These are phyloP conservation scores for Catharus fuscescens DNA, from an alignment of 2,113 vertebrate genomes.

Conservation along the genomic window DNA sequence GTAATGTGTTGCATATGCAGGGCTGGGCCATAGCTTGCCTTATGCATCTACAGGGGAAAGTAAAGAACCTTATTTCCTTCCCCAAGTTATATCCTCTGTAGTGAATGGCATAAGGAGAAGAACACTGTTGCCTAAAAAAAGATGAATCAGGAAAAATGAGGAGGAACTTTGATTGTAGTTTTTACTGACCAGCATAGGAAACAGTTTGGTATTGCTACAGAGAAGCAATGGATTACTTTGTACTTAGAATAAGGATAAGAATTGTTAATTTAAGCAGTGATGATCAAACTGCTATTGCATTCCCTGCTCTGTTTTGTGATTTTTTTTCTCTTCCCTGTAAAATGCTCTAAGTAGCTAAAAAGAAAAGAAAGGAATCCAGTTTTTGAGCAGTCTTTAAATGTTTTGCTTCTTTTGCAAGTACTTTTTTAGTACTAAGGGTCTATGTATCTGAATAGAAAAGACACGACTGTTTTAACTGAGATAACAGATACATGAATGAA, in stretches of 20 bases:
- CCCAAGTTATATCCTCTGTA: not conserved
- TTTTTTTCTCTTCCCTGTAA: not conserved
- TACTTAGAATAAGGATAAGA: not conserved
- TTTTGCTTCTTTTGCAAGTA: not conserved
- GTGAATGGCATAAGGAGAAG: not conserved
- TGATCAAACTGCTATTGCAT: not conserved
- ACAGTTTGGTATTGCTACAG: not conserved
- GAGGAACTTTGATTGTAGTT: not conserved
- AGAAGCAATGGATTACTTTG: not conserved
- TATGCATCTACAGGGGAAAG: slow-evolving; percentile 9
- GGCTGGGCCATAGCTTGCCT: not conserved
- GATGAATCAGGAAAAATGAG: not conserved
- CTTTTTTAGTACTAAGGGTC: not conserved
- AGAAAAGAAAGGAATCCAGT: not conserved
- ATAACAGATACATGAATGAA: not conserved
- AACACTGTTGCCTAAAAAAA: not conserved
- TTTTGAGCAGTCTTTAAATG: not conserved
- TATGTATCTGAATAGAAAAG: not conserved
- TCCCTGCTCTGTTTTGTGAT: not conserved
- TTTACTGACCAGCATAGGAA: not conserved
- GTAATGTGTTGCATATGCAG: slow-evolving; percentile 52
- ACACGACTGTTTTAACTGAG: not conserved
- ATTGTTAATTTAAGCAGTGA: not conserved
- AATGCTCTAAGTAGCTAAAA: not conserved
- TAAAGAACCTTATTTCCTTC: slow-evolving; percentile 16